These are phyloP conservation scores for Drosophila ficusphila DNA, from an alignment of 1,140 invertebrate genomes.

Conservation along the genomic window DNA sequence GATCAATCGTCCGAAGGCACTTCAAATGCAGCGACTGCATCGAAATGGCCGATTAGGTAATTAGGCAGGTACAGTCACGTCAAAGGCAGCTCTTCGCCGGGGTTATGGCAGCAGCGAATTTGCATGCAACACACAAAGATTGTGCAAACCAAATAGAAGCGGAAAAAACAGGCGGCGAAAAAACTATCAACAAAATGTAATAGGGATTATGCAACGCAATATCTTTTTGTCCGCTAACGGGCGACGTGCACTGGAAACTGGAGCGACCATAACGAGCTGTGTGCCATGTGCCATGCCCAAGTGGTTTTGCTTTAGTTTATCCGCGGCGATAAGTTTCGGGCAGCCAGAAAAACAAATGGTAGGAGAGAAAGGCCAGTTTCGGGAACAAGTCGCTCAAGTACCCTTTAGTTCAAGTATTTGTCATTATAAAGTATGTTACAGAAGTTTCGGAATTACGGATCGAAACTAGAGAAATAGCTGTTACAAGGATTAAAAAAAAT, in stretches of 20 bases:
- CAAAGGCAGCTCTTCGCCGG: constrained; percentile 44
- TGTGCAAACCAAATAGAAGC: constrained; percentile 45
- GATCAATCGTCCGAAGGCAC: constrained; percentile 16
- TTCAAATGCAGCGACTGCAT: constrained; percentile 50
- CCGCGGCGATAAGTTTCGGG: constrained; percentile 24
- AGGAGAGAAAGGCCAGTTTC: neutral
- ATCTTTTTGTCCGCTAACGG: constrained; percentile 62
- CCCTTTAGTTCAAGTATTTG: neutral
- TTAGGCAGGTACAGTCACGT: constrained; percentile 64
- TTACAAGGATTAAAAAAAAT: too few species aligned
- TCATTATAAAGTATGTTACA: neutral
- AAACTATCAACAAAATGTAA: constrained; percentile 66
- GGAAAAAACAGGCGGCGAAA: constrained; percentile 15
- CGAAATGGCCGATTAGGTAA: constrained; percentile 57
- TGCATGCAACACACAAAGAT: constrained; percentile 63
- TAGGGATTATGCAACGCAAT: constrained; percentile 68
- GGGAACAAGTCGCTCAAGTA: neutral
- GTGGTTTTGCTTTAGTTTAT: constrained; percentile 32
- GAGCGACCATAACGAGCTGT: constrained; percentile 53
- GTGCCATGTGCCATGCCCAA: constrained; percentile 46
- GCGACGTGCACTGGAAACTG: constrained; percentile 75
- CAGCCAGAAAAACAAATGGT: constrained; percentile 8
- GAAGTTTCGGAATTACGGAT: too few species aligned
- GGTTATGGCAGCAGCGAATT: constrained; percentile 62
- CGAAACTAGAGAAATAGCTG: too few species aligned